Base-by-base conservation (phyloP, 2,888 invertebrate genomes). In the Cacoxenus indagator region DNA sequence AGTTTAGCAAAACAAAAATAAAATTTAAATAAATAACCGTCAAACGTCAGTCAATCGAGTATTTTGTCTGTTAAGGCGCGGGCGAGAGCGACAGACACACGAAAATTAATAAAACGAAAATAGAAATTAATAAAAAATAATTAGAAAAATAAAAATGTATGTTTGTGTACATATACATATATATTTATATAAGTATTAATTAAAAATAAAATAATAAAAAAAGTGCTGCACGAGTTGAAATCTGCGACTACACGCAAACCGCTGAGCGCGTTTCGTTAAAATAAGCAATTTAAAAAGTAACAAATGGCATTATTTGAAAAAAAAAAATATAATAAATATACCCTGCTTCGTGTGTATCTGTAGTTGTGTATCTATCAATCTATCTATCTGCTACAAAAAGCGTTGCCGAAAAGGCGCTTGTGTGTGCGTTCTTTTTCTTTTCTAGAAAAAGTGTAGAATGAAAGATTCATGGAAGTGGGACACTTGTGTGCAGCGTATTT, bases 401-500 rank as follows among this genome's bases (percentile, higher is more conserved):
- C 75, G 72, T 37, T 66, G 68, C 67, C 71, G 68, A 71, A 73
- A 73, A 73, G 71, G 73, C 5, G 69, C 67, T 65, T 70, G 46
- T 71, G 48, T 68, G 54, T 24, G 29, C 24, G 54, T 29, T 59
- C 11, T 43, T 14, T 67, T 67, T 45, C 43, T 43, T 2, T 2
- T 11, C 19, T 76, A 72, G 84, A 84, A 84, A 71, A 73, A 81
- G 75, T 79, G 82, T 83, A 77, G 85, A 86, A 84, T 85, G 86
- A 76, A 76, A 78, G 78, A 81, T 76, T 81, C 81, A 70, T 82
- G 83, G 81, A 86, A 86, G 73, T 86, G 85, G 87, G 86, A 85
- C 86, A 86, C 87, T 86, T 87, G 87, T 87, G 86, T 86, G 87
- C 87, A 87, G 76, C 77, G 71, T 75, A 70, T 74, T 70, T 73